phyloP scores from a whole-genome alignment of 2,888 invertebrate species.

The Ophion obscuratus region DNA sequence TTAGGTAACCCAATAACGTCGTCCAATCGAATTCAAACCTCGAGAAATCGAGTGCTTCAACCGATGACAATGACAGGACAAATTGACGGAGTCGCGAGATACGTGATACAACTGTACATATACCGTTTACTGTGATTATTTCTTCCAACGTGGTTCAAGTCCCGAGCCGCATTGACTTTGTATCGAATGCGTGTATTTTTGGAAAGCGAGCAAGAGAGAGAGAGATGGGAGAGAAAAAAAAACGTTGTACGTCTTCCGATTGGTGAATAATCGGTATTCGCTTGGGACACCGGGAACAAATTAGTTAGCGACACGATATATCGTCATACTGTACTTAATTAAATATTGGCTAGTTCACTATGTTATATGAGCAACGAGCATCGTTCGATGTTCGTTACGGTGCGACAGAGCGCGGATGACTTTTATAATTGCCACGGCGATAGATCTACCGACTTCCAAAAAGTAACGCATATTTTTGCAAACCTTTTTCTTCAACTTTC shows the following conservation, averaged over 20 bases:
- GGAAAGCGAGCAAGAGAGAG: background rate
- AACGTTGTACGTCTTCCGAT: slow-evolving; percentile 58
- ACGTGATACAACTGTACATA: slow-evolving; percentile 65
- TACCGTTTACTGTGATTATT: slow-evolving; percentile 70
- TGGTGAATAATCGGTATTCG: slow-evolving; percentile 58
- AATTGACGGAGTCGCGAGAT: slow-evolving; percentile 58
- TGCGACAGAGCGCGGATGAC: slow-evolving; percentile 43
- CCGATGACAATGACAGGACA: background rate
- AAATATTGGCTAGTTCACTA: slow-evolving; percentile 11
- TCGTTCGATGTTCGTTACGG: slow-evolving; percentile 43
- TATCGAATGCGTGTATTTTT: slow-evolving; percentile 37
- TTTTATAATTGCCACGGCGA: too few relatives aligned
- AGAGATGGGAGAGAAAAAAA: background rate
- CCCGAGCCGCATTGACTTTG: slow-evolving; percentile 62
- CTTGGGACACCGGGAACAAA: slow-evolving; percentile 70
- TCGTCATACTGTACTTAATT: slow-evolving; percentile 46
- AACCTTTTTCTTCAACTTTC: too few relatives aligned
- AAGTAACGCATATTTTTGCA: background rate
- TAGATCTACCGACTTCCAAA: too few relatives aligned
- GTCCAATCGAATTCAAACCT: background rate
- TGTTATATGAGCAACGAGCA: slow-evolving; percentile 25
- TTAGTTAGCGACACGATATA: slow-evolving; percentile 62
- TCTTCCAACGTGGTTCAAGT: slow-evolving; percentile 68
- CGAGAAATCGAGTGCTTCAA: background rate
- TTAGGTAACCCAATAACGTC: background rate